Evolutionary conservation across 2,888 invertebrate genomes (phyloP).

Genomic region (Petrolisthes cinctipes): DNA sequence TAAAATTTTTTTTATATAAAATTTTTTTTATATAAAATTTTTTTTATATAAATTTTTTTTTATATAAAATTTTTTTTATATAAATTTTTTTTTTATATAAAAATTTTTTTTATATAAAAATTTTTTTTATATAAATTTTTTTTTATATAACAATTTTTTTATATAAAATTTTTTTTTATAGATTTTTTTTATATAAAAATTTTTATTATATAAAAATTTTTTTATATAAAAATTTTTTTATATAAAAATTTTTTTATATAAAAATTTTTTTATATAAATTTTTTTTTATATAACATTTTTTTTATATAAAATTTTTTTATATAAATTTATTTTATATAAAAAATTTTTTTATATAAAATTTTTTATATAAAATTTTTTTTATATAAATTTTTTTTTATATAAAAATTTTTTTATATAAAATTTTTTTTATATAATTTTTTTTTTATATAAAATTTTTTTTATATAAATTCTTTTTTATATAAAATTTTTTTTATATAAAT

Average conservation of each 20-base stretch:
- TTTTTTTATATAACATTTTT: too few relatives aligned
- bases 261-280: slow-evolving; percentile 12
- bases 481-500: too few relatives aligned
- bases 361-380: too few relatives aligned
- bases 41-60: background rate
- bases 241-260: background rate
- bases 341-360: background rate
- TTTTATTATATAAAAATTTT: background rate
- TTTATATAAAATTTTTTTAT: background rate
- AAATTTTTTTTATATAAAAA: slow-evolving; percentile 26
- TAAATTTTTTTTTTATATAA: background rate
- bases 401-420: too few relatives aligned
- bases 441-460: too few relatives aligned
- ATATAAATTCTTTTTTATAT: too few relatives aligned
- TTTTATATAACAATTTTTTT: too few relatives aligned
- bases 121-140: slow-evolving; percentile 19
- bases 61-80: background rate
- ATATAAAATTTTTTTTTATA: too few relatives aligned
- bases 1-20: background rate
- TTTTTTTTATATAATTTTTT: too few relatives aligned
- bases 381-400: too few relatives aligned
- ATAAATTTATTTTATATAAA: slow-evolving; percentile 33
- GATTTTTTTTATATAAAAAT: slow-evolving; percentile 25
- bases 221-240: slow-evolving; percentile 12
- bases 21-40: background rate